phyloP scores from a whole-genome alignment of 2,113 vertebrate species.

The Odontophorus gujanensis region DNA sequence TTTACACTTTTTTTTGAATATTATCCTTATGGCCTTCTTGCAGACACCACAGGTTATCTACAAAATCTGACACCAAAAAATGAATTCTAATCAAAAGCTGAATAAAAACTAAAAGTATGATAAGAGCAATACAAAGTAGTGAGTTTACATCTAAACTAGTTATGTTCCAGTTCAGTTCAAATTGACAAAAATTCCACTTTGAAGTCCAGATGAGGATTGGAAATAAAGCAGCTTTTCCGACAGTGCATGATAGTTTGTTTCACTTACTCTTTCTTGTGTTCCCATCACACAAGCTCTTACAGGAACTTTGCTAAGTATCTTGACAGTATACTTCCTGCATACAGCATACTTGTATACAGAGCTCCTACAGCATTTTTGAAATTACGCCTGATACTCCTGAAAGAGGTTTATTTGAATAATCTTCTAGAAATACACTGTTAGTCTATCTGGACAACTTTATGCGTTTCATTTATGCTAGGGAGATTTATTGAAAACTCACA shows the following conservation, averaged over 20 bases:
- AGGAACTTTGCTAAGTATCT: background rate
- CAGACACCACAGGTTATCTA: background rate
- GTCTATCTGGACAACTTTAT: background rate
- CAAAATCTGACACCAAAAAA: background rate
- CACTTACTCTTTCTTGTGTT: background rate
- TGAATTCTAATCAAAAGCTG: background rate
- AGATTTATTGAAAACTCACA: background rate
- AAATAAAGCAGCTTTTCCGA: background rate
- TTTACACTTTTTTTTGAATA: background rate
- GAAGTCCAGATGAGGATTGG: background rate
- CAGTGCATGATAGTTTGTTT: background rate
- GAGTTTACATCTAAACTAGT: background rate
- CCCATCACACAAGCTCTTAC: background rate
- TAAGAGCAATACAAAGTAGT: background rate
- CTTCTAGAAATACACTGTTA: background rate
- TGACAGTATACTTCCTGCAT: background rate
- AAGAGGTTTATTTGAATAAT: background rate
- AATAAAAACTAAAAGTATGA: background rate
- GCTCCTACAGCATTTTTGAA: background rate
- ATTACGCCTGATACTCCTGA: background rate
- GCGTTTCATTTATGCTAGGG: background rate
- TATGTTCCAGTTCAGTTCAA: background rate
- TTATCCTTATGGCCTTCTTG: background rate
- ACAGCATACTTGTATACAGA: background rate
- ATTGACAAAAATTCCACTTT: background rate